Base-by-base conservation (phyloP, 2,797 vertebrate species). In the Phataginus tricuspis region DNA sequence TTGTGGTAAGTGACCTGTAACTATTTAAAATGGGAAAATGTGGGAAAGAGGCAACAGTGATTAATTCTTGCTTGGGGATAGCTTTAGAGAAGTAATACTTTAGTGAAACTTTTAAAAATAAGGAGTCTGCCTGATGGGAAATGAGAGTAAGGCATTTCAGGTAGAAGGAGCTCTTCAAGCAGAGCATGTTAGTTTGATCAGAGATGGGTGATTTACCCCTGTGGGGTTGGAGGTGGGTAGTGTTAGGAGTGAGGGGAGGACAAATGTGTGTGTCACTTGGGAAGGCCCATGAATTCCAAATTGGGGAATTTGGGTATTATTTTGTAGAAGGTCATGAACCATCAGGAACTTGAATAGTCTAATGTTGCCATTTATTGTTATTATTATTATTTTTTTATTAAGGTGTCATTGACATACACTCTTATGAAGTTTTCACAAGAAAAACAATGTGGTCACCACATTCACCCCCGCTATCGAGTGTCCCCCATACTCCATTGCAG, bases 91-190 rank as follows among this genome's bases (percentile, higher is more conserved):
- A 66, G 21, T 39, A 80, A 74, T 12, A 53, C 7, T 92, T 87
- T 10, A 80, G 29, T 25, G 49, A 34, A 80, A 37, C 31, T 78
- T 96, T 79, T 45, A 53, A 95, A 92, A 96, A 88, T 66, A 84
- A 79, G 53, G 29, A 59, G n/a, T 91, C 94, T 92, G 57, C 25
- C 34, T 87, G 57, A 53, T 96, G 77, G 71, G 88, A 71, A 94
- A 29, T 42, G 29, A 77, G 8, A 88, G 18, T 53, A 72, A 66
- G 49, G 1, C 21, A 37, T 74, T 90, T 88, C 72, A 85, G 37
- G 23, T 39, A 71, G 69, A 92, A 66, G 61, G 29, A 59, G 2
- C 66, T 74, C n/a, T n/a, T 66, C 18, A 66, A 89, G 31, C 4
- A 39, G 79, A 57, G n/a, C n/a, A 27, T 15, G 55, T 49, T 74